Evolutionary conservation across 2,888 invertebrate genomes (phyloP).

Genomic region (Laspeyria flexula): DNA sequence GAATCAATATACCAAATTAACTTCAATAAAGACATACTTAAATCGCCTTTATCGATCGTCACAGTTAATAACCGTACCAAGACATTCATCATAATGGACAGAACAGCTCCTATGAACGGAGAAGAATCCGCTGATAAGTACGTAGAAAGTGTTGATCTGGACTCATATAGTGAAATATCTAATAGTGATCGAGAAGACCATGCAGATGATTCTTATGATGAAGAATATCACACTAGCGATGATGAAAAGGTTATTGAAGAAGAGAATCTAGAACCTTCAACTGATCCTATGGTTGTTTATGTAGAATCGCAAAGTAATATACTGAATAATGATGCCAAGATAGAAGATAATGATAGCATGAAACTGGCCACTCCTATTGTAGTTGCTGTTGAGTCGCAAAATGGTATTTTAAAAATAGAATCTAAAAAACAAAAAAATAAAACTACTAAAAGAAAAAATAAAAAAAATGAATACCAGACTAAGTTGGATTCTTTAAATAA

Average conservation of each 20-base stretch:
- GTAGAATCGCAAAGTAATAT: slow-evolving; percentile 14
- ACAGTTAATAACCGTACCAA: slow-evolving; percentile 44
- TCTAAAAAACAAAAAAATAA: slow-evolving; percentile 34
- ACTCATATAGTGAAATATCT: slow-evolving; percentile 26
- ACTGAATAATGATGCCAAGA: slow-evolving; percentile 13
- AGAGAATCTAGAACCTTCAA: not conserved
- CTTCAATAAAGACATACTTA: slow-evolving; percentile 44
- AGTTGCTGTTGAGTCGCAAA: slow-evolving; percentile 44
- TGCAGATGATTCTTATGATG: slow-evolving; percentile 6
- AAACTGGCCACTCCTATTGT: slow-evolving; percentile 36
- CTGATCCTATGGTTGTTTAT: not conserved
- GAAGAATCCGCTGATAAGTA: too few relatives aligned
- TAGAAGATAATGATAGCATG: slow-evolving; percentile 26
- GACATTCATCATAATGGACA: slow-evolving; percentile 41
- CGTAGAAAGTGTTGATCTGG: slow-evolving; percentile 16
- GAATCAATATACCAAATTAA: slow-evolving; percentile 64
- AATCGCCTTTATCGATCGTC: slow-evolving; percentile 51
- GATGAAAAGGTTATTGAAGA: slow-evolving; percentile 3
- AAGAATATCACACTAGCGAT: slow-evolving; percentile 15
- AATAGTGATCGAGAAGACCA: slow-evolving; percentile 14
- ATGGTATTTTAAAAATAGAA: slow-evolving; percentile 34
- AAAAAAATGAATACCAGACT: slow-evolving; percentile 21
- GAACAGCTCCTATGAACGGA: too few relatives aligned
- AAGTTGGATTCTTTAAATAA: slow-evolving; percentile 9
- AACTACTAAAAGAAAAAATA: slow-evolving; percentile 16